Evolutionary conservation across 2,113 vertebrate species (phyloP).

Genomic region (Falco punctatus): DNA sequence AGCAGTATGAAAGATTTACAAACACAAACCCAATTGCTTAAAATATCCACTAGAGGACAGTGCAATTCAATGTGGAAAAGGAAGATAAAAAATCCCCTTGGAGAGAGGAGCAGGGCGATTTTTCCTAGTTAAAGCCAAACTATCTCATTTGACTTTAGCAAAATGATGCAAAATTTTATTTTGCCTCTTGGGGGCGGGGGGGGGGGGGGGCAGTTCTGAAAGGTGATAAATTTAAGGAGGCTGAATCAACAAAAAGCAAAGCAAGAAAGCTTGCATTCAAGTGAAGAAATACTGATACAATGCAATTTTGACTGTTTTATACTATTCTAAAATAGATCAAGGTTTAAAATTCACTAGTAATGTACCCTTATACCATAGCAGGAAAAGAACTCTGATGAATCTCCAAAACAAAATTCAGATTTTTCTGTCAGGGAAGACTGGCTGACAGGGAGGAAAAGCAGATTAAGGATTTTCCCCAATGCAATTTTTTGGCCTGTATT

Average conservation of each 20-base stretch:
- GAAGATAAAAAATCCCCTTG: conserved; percentile 31
- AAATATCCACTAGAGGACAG: conserved; percentile 88
- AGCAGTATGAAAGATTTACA: not conserved
- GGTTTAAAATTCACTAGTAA: not conserved
- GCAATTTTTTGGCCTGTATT: not conserved
- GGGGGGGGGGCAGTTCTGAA: not conserved
- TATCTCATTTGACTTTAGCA: not conserved
- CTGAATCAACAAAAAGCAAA: conserved; percentile 47
- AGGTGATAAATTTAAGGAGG: conserved; percentile 32
- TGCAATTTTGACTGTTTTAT: not conserved
- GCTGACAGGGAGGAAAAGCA: not conserved
- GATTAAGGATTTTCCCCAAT: not conserved
- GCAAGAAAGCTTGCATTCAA: not conserved
- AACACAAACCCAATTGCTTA: conserved; percentile 15
- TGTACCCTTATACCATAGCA: not conserved
- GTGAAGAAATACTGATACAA: not conserved
- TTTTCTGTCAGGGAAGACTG: not conserved
- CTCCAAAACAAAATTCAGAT: not conserved
- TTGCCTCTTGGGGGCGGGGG: not conserved
- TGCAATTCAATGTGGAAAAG: conserved; percentile 76
- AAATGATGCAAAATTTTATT: conserved; percentile 45
- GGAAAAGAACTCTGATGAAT: not conserved
- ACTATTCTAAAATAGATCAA: not conserved
- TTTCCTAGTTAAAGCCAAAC: conserved; percentile 51
- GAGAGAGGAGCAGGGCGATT: conserved; percentile 35